A percentile compares a stretch with the other conserved stretches of the same genome.
These are phyloP conservation scores for Chaetops frenatus DNA, from an alignment of 2,113 vertebrate species.

Conservation along the genomic window DNA sequence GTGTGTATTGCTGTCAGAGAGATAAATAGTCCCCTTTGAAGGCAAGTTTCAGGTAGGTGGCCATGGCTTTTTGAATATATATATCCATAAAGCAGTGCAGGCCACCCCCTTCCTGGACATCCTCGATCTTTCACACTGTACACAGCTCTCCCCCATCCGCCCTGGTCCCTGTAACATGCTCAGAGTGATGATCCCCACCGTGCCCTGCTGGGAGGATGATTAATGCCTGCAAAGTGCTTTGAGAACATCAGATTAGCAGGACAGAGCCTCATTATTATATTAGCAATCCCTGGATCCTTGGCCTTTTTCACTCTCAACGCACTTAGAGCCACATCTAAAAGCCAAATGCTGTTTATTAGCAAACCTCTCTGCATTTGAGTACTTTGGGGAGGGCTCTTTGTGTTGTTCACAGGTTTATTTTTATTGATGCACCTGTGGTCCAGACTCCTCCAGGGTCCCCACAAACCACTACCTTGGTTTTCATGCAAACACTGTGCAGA, in stretches of 20 bases:
- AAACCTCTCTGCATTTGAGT: neutral
- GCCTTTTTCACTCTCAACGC: neutral
- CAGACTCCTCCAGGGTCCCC: neutral
- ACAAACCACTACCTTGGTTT: constrained; percentile 7
- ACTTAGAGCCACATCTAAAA: constrained; percentile 22
- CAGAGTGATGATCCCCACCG: neutral
- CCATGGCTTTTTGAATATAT: neutral
- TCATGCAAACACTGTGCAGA: neutral
- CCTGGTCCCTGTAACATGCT: neutral
- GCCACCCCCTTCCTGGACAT: neutral
- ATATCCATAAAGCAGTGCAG: neutral
- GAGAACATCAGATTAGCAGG: constrained; percentile 61
- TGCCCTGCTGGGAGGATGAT: constrained; percentile 3
- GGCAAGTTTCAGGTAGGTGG: neutral
- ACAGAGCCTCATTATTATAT: constrained; percentile 56
- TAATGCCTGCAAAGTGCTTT: constrained; percentile 52
- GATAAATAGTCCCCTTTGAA: constrained; percentile 27
- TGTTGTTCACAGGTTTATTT: constrained; percentile 34
- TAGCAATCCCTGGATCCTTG: constrained; percentile 9
- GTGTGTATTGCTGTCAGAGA: neutral
- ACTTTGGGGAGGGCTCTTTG: constrained; percentile 2
- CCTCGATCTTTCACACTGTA: rapidly evolving
- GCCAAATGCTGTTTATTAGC: constrained; percentile 26
- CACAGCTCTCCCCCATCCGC: rapidly evolving
- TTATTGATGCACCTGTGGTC: constrained; percentile 45